Evolutionary conservation across 2,888 invertebrate species (phyloP).

Genomic region (Orthosia cruda): DNA sequence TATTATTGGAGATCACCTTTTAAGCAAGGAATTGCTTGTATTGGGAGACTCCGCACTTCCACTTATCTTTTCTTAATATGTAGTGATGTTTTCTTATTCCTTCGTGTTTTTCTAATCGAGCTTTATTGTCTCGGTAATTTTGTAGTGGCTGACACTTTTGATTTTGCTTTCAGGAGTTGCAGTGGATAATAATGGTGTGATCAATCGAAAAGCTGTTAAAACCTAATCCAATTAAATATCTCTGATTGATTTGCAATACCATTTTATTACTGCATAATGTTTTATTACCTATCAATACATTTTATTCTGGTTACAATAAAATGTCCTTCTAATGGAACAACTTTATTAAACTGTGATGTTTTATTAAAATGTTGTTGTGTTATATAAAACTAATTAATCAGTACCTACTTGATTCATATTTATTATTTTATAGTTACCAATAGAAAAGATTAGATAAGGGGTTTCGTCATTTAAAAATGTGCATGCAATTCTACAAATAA

Average conservation of each 20-base stretch:
- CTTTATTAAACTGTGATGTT: not conserved
- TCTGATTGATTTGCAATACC: not conserved
- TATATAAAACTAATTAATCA: not conserved
- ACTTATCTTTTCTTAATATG: no score
- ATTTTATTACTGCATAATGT: not conserved
- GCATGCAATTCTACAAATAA: no score
- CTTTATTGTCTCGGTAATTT: no score
- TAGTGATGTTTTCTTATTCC: no score
- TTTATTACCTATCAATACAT: slow-evolving; percentile 3
- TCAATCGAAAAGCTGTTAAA: not conserved
- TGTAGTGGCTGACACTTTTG: no score
- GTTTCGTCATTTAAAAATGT: no score
- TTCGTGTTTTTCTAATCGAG: no score
- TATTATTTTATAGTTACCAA: not conserved
- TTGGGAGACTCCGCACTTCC: no score
- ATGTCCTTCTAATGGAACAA: not conserved
- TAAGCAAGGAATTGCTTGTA: no score
- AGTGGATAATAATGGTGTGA: not conserved
- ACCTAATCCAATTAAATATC: not conserved
- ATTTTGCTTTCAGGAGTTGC: not conserved
- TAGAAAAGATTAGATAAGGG: no score
- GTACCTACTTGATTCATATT: not conserved
- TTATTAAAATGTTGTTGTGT: not conserved
- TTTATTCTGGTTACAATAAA: slow-evolving; percentile 8
- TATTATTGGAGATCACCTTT: no score